phyloP scores from a whole-genome alignment of 2,113 vertebrate species.

The Brachyhypopomus occidentalis region DNA sequence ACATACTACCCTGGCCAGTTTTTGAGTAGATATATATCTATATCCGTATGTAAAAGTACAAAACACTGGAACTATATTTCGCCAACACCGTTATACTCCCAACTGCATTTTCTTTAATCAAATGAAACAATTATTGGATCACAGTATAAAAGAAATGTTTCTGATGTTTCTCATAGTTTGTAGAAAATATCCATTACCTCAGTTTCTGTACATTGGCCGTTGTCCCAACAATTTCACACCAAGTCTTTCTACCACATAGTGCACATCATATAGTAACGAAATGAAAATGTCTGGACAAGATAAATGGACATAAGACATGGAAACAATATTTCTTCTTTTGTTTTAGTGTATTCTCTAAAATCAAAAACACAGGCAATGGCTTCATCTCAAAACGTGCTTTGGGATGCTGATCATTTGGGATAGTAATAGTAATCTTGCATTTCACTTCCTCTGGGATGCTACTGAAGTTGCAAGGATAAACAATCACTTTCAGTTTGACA shows the following conservation, averaged over 20 bases:
- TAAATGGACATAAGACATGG: slow-evolving; percentile 30
- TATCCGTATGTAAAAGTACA: slow-evolving; percentile 29
- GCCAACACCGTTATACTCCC: background rate
- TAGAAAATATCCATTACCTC: background rate
- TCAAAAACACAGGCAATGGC: slow-evolving; percentile 23
- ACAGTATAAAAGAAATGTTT: slow-evolving; percentile 29
- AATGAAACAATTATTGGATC: slow-evolving; percentile 19
- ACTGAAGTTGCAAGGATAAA: background rate
- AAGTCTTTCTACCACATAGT: background rate
- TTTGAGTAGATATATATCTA: background rate
- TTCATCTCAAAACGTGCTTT: background rate
- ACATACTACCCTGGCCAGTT: background rate
- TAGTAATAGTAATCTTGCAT: slow-evolving; percentile 31
- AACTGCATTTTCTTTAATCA: slow-evolving; percentile 33
- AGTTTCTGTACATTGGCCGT: slow-evolving; percentile 13
- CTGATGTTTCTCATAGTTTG: background rate
- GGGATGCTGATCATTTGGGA: slow-evolving; percentile 38
- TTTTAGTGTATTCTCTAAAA: slow-evolving; percentile 36
- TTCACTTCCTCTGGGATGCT: slow-evolving; percentile 6
- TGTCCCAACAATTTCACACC: background rate
- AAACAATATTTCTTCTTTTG: slow-evolving; percentile 13
- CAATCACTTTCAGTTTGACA: slow-evolving; percentile 2
- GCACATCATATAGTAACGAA: slow-evolving; percentile 13
- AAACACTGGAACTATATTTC: slow-evolving; percentile 15
- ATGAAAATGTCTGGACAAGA: slow-evolving; percentile 17